Percentiles rank a stretch among this genome's conserved stretches.
These are phyloP conservation scores for Colletes gigas DNA, from an alignment of 1,140 invertebrate species.

Conservation along the genomic window DNA sequence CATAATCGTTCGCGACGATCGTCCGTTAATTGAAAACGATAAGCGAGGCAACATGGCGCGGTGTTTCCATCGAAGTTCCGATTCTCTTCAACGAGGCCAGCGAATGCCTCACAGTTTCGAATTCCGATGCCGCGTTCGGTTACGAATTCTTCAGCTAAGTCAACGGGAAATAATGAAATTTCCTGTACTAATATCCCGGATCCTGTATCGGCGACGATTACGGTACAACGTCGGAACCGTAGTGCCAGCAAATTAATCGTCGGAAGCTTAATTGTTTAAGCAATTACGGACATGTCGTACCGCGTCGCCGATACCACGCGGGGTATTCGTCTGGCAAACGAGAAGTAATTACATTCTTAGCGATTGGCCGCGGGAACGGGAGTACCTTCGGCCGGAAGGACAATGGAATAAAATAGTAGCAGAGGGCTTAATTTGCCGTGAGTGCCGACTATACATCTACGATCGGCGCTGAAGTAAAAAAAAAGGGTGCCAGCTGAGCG, in stretches of 20 bases:
- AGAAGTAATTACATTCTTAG: conserved; percentile 38
- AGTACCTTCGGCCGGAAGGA: conserved; percentile 39
- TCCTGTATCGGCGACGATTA: conserved; percentile 32
- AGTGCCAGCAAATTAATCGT: conserved; percentile 17
- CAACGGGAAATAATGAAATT: conserved; percentile 39
- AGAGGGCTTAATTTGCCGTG: conserved; percentile 55
- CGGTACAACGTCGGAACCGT: neutral
- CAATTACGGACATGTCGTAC: conserved; percentile 29
- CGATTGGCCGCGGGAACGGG: conserved; percentile 29
- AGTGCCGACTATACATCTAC: conserved; percentile 50
- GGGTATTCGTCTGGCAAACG: conserved; percentile 23
- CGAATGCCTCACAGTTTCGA: conserved; percentile 8
- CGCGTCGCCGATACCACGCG: neutral
- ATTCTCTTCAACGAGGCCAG: too few species aligned
- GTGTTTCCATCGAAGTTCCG: neutral
- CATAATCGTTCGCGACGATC: too few species aligned
- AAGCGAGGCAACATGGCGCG: too few species aligned
- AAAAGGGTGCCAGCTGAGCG: conserved; percentile 27
- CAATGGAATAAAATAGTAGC: conserved; percentile 49
- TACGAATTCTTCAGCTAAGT: neutral
- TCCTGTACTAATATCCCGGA: conserved; percentile 35
- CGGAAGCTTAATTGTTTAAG: conserved; percentile 41
- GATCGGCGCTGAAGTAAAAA: conserved; percentile 44
- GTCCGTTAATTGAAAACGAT: too few species aligned
- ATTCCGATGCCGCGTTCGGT: conserved; percentile 29